Evolutionary conservation across 2,113 vertebrate genomes (phyloP), one percentile per base, ranked within the genome.

Genomic region (Conger conger): DNA sequence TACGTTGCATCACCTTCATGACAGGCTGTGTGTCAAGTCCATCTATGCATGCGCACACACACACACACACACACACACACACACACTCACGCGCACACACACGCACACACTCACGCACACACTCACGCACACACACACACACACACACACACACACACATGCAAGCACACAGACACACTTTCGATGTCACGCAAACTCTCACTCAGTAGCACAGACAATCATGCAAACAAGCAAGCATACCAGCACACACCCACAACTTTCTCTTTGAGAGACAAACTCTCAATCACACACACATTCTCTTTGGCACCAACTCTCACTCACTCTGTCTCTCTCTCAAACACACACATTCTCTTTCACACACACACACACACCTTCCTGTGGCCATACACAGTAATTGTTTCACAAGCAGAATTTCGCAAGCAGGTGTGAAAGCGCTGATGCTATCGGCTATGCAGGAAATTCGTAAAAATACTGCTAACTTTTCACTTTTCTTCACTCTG

Each of bases 111-210:
- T 20, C 7, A n/a, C 63, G 7, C 63, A 73, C 63, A 7, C n/a
- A 13, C 63, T 1, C 63, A 73, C 20, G 20, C 20, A 73, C 63
- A 73, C 1, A n/a, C 27, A 76, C 68, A 77, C 33, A 77, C 30
- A 35, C 76, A 36, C 35, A 77, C 30, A 77, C 76, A 76, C 73
- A 76, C 73, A 76, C 73, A 76, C 73, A 76, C 9, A 76, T 15
- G 30, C 27, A 27, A 73, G 9, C 27, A 73, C 1, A 68, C 4
- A 15, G 3, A 20, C 57, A 60, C 13, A 3, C 20, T 0, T 20
- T 0, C 57, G 4, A 13, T 18, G 15, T 18, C 57, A 60, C 57
- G 18, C 16, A 60, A 4, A 60, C 0, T 18, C 57, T 18, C 18
- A 60, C 13, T 18, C 2, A 60, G 3, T 18, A 13, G 4, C 57